Conservation (phyloP, 1,140 invertebrate genomes). For the Zaprionus ghesquierei region DNA sequence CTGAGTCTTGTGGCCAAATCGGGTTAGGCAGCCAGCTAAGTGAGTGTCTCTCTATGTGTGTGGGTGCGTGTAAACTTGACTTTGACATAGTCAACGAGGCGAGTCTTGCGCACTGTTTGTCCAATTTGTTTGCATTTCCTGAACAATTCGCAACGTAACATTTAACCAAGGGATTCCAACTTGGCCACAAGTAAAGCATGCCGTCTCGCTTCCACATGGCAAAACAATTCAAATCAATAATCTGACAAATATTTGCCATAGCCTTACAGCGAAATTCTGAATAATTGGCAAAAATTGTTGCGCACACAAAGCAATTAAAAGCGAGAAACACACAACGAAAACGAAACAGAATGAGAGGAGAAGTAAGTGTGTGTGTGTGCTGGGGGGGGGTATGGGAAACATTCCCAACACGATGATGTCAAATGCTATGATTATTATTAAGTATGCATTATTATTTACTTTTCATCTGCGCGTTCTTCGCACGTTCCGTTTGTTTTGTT, state of each 20-base stretch:
- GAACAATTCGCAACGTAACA: constrained; percentile 21
- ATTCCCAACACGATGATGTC: constrained; percentile 58
- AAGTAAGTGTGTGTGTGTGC: neutral
- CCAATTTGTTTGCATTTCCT: constrained; percentile 40
- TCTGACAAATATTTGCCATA: constrained; percentile 37
- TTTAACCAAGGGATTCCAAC: constrained; percentile 4
- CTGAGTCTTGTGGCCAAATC: constrained; percentile 34
- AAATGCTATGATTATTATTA: constrained; percentile 39
- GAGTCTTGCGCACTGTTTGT: neutral
- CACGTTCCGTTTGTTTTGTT: constrained; percentile 24
- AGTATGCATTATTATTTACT: constrained; percentile 16
- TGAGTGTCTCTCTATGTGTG: neutral
- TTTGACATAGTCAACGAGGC: constrained; percentile 33
- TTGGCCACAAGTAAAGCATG: constrained; percentile 5
- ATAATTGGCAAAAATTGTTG: constrained; percentile 50
- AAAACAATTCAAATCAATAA: constrained; percentile 45
- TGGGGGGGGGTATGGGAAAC: neutral
- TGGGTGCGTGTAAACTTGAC: constrained; percentile 37
- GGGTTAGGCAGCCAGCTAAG: constrained; percentile 16
- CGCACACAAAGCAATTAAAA: constrained; percentile 49
- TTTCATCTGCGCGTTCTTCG: constrained; percentile 18
- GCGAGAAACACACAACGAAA: constrained; percentile 10
- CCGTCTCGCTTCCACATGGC: constrained; percentile 18
- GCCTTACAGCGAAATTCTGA: constrained; percentile 9
- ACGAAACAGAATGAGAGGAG: neutral